Conservation (phyloP, 2,113 vertebrate genomes). For the Plecturocebus donacophilus region DNA sequence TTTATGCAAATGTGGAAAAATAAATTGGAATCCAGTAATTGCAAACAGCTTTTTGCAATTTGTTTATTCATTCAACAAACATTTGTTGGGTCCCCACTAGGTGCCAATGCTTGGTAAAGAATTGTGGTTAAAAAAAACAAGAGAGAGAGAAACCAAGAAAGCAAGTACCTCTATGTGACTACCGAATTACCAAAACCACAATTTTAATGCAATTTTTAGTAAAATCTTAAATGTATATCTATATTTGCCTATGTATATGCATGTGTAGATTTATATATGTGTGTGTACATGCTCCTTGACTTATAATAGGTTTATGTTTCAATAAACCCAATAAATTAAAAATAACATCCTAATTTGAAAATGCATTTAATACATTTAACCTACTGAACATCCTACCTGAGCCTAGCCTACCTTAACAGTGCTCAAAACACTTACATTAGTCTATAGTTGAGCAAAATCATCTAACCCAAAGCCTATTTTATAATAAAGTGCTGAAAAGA, state of each 20-base stretch:
- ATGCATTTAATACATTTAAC: not conserved
- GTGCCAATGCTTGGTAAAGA: not conserved
- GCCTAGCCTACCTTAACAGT: not conserved
- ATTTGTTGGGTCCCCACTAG: not conserved
- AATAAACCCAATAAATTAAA: not conserved
- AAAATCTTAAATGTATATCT: not conserved
- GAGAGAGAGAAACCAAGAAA: not conserved
- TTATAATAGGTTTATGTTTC: not conserved
- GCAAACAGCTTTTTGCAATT: not conserved
- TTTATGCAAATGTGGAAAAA: not conserved
- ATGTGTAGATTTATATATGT: not conserved
- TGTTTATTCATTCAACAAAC: not conserved
- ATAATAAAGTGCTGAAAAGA: not conserved
- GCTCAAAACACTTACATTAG: not conserved
- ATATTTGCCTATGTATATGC: rapidly evolving
- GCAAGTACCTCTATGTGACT: not conserved
- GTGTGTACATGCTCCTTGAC: not conserved
- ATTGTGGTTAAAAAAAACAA: not conserved
- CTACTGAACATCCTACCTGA: not conserved
- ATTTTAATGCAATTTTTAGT: not conserved
- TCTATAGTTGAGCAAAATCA: not conserved
- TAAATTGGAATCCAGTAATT: not conserved
- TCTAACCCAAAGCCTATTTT: not conserved
- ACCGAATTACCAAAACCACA: not conserved
- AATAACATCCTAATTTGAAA: not conserved